Conservation (phyloP, 2,113 vertebrate genomes). For the Apistogramma diplotaenia region DNA sequence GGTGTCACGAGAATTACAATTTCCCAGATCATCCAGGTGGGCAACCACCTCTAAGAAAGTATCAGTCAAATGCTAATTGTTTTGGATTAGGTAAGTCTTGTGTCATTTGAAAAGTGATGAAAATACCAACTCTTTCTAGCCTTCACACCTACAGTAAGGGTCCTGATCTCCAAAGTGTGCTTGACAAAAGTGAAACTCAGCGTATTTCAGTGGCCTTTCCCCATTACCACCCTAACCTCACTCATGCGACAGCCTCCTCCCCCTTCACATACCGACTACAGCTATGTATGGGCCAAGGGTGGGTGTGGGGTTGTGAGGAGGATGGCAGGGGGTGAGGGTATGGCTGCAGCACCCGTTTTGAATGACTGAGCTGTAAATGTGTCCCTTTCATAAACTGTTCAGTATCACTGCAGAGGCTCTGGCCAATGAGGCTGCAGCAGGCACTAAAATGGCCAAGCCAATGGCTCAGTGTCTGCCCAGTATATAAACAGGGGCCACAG, state of each 20-base stretch:
- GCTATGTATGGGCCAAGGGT: constrained; percentile 68
- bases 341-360: constrained; percentile 67
- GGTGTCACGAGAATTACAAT: too few relatives aligned
- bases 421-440: constrained; percentile 72
- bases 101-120: not conserved
- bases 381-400: constrained; percentile 69
- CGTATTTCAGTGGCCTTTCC: constrained; percentile 51
- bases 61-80: not conserved
- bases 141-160: constrained; percentile 29
- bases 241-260: constrained; percentile 3
- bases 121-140: constrained; percentile 28
- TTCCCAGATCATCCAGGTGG: too few relatives aligned
- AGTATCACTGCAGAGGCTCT: constrained; percentile 46
- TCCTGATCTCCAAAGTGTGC: constrained; percentile 25
- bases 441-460: constrained; percentile 73
- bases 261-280: constrained; percentile 27
- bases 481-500: constrained; percentile 74
- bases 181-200: constrained; percentile 60
- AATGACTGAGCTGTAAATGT: constrained; percentile 71
- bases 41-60: not conserved
- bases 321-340: constrained; percentile 17
- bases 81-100: not conserved
- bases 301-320: constrained; percentile 4
- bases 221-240: not conserved
- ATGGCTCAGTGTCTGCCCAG: constrained; percentile 42